Evolutionary conservation across 2,113 vertebrate genomes (phyloP).

Genomic region (Cebus imitator): DNA sequence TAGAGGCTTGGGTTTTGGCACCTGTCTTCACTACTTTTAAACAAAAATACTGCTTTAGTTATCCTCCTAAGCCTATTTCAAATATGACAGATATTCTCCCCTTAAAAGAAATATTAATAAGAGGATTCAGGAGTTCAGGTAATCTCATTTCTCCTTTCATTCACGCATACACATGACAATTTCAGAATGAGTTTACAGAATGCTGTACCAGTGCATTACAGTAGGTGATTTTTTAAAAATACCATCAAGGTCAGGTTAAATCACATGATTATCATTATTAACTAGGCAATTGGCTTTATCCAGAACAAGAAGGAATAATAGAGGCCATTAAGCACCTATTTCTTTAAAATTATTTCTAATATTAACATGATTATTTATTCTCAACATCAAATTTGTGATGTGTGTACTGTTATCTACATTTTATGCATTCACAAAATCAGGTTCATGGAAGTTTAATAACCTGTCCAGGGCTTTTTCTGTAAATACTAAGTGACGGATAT

Average conservation of each 20-base stretch:
- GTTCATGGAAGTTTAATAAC: background rate
- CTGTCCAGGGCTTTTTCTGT: background rate
- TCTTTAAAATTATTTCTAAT: slow-evolving; percentile 34
- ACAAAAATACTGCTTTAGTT: background rate
- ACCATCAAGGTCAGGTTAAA: background rate
- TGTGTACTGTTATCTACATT: background rate
- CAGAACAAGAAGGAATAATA: background rate
- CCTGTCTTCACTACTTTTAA: background rate
- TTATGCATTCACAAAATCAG: background rate
- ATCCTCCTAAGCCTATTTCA: background rate
- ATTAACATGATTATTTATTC: background rate
- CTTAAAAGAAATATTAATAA: background rate
- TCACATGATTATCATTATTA: background rate
- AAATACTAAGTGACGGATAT: background rate
- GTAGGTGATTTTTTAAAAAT: background rate
- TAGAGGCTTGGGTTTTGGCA: background rate
- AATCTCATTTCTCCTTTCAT: background rate
- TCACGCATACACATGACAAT: background rate
- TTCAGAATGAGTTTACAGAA: background rate
- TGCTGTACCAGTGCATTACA: background rate
- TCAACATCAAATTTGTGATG: background rate
- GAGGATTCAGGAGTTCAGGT: background rate
- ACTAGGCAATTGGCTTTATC: background rate
- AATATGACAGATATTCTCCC: background rate
- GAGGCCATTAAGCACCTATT: background rate